A percentile compares a stretch with the other conserved stretches of the same genome.
These are phyloP conservation scores for Tolypeutes matacus DNA, from an alignment of 2,797 vertebrate species.

Conservation along the genomic window DNA sequence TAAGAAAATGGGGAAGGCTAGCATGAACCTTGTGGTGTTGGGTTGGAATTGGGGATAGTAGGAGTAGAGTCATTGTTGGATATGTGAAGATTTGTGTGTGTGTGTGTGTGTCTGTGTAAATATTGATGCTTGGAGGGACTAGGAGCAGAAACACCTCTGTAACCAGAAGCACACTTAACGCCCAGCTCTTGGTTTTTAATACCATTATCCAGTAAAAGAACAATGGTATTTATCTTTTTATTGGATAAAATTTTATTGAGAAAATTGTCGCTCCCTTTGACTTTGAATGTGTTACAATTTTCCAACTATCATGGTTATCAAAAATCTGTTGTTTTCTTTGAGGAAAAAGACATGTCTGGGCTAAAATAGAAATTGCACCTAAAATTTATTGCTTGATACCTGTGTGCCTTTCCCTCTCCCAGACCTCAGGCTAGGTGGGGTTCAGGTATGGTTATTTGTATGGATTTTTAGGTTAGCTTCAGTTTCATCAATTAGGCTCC, in stretches of 20 bases:
- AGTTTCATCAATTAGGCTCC: background rate
- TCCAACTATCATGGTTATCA: background rate
- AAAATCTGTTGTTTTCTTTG: constrained; percentile 23
- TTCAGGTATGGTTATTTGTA: background rate
- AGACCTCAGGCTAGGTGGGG: background rate
- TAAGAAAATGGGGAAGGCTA: too few species aligned
- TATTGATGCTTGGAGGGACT: background rate
- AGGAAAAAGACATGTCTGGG: background rate
- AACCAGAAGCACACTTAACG: background rate
- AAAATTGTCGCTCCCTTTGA: too few species aligned
- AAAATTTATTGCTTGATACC: background rate
- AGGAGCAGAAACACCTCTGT: background rate
- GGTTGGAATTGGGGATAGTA: too few species aligned
- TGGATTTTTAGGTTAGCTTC: constrained; percentile 9
- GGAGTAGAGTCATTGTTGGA: background rate
- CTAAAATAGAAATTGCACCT: background rate
- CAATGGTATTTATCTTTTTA: too few species aligned
- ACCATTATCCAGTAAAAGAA: too few species aligned
- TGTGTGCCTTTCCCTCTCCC: background rate
- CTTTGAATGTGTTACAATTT: background rate
- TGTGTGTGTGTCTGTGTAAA: background rate
- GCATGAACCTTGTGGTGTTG: too few species aligned
- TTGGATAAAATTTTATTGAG: too few species aligned
- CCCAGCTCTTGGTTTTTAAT: too few species aligned
- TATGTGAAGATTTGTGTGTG: background rate